These are phyloP conservation scores for Lasiurus cinereus DNA, from an alignment of 2,113 vertebrate genomes.

Conservation along the genomic window DNA sequence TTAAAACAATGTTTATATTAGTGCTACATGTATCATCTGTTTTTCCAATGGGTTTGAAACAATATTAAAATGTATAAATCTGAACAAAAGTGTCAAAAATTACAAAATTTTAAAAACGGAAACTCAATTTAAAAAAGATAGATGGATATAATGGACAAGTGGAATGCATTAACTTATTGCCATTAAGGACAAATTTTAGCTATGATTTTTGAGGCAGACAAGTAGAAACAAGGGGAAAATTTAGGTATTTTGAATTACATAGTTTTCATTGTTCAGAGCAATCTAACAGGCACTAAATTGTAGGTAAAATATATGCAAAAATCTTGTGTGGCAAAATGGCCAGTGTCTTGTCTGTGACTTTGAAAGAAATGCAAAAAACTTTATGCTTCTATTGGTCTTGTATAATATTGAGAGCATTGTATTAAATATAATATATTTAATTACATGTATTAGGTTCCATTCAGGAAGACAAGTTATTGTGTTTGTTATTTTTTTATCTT, in stretches of 20 bases:
- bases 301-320: background rate
- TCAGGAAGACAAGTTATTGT: background rate
- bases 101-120: background rate
- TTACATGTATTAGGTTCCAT: background rate
- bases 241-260: background rate
- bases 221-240: background rate
- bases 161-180: background rate
- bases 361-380: background rate
- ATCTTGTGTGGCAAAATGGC: background rate
- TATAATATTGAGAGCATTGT: background rate
- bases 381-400: background rate
- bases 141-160: background rate
- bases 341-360: background rate
- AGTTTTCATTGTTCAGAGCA: background rate
- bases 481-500: background rate
- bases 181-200: background rate
- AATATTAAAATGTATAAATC: background rate
- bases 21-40: background rate
- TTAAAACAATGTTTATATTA: background rate
- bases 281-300: background rate
- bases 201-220: background rate
- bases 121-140: slow-evolving; percentile 41
- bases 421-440: background rate
- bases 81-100: background rate
- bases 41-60: background rate